These are phyloP conservation scores for Zoanthus gigantus DNA, from an alignment of 92 coral and sea anemone species.

Conservation along the genomic window DNA sequence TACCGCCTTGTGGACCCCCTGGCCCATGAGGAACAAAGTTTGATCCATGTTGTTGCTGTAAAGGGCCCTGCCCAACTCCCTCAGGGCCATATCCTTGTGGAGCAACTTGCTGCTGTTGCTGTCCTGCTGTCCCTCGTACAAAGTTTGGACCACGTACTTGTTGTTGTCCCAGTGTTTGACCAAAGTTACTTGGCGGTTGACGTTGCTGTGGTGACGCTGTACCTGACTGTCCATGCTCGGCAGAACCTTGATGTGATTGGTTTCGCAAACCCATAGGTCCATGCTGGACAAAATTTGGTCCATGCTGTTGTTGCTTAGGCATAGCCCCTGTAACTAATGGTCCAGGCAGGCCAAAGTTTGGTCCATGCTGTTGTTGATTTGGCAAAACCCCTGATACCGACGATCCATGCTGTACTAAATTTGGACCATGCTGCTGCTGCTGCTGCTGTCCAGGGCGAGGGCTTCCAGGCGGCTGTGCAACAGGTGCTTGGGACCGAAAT, in stretches of 20 bases:
- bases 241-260: constrained; percentile 37
- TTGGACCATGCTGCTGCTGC: constrained; percentile 60
- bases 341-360: constrained; percentile 48
- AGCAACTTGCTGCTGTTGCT: neutral
- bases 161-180: constrained; percentile 27
- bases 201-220: constrained; percentile 6
- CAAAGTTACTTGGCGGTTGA: constrained; percentile 18
- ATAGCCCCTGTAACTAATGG: neutral
- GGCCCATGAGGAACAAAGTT: constrained; percentile 55
- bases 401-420: constrained; percentile 52
- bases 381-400: constrained; percentile 12
- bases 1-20: constrained; percentile 31
- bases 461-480: constrained; percentile 56
- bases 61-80: constrained; percentile 66
- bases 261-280: constrained; percentile 3
- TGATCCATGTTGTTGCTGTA: constrained; percentile 62
- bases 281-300: constrained; percentile 58
- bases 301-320: constrained; percentile 17
- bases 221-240: constrained; percentile 16
- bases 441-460: constrained; percentile 56
- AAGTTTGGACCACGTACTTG: constrained; percentile 42
- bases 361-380: constrained; percentile 56
- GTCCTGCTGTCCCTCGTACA: constrained; percentile 24
- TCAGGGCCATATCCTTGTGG: constrained; percentile 62
- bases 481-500: constrained; percentile 61